Evolutionary conservation across 2,113 vertebrate genomes (phyloP).

Genomic region (Ancistrus triradiatus): DNA sequence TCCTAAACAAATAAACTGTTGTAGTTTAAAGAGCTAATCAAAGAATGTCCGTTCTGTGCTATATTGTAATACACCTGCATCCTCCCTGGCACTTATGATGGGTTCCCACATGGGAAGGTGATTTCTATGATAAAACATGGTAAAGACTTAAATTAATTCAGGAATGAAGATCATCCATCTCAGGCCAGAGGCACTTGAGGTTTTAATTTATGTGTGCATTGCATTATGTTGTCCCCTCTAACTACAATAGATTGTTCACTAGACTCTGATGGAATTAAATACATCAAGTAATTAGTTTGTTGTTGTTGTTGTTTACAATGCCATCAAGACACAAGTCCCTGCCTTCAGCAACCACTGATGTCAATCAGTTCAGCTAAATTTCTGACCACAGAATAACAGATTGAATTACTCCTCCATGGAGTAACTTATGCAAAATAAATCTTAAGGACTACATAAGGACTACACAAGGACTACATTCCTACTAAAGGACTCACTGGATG

Average conservation of each 20-base stretch:
- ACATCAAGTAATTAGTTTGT: conserved; percentile 70
- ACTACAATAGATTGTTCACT: conserved; percentile 61
- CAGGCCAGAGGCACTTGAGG: conserved; percentile 44
- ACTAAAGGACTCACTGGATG: no score
- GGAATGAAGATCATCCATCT: conserved; percentile 51
- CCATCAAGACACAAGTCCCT: conserved; percentile 24
- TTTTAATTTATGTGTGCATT: conserved; percentile 67
- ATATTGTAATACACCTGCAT: conserved; percentile 24
- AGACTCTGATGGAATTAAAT: conserved; percentile 63
- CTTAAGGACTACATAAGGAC: no score
- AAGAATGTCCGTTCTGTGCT: no score
- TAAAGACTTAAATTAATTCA: conserved; percentile 54
- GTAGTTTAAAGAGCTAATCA: no score
- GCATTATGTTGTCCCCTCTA: conserved; percentile 58
- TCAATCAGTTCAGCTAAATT: background rate
- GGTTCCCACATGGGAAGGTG: conserved; percentile 13
- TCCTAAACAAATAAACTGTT: no score
- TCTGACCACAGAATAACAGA: no score
- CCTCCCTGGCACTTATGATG: conserved; percentile 37
- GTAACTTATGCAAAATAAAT: no score
- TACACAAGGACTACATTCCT: no score
- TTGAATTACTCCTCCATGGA: no score
- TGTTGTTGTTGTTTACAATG: conserved; percentile 54
- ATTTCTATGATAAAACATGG: conserved; percentile 38
- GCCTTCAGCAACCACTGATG: conserved; percentile 1